Evolutionary conservation across 2,888 invertebrate genomes (phyloP).

Genomic region (Ectemnius continuus): DNA sequence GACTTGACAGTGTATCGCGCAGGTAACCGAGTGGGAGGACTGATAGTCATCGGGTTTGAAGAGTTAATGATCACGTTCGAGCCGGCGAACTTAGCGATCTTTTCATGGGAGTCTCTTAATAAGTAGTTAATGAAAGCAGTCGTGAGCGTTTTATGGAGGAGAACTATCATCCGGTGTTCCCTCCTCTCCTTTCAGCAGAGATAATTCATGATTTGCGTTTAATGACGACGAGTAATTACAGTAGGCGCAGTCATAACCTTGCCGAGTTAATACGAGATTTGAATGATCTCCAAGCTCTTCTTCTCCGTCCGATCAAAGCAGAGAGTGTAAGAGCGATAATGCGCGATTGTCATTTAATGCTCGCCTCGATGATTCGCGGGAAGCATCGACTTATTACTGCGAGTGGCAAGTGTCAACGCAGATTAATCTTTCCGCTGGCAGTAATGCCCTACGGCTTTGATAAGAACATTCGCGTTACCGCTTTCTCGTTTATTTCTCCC

Average conservation of each 20-base stretch:
- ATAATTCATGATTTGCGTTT: constrained; percentile 33
- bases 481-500: no score
- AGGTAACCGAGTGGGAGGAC: no score
- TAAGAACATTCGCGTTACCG: constrained; percentile 9
- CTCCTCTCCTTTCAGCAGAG: not conserved
- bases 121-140: no score
- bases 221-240: constrained; percentile 38
- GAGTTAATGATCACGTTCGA: no score
- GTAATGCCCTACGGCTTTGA: constrained; percentile 28
- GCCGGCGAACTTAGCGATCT: not conserved
- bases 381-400: constrained; percentile 37
- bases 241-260: constrained; percentile 26
- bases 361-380: constrained; percentile 35
- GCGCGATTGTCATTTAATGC: constrained; percentile 42
- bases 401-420: constrained; percentile 34
- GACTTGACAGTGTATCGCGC: no score
- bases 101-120: constrained; percentile 13
- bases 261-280: constrained; percentile 13
- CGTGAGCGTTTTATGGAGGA: no score
- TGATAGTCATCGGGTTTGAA: no score
- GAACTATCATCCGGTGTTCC: no score
- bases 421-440: constrained; percentile 47
- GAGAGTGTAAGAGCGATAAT: constrained; percentile 18
- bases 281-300: not conserved
- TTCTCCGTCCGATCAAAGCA: no score